phyloP scores from a whole-genome alignment of 2,888 invertebrate species.

The Mactromeris polynyma region DNA sequence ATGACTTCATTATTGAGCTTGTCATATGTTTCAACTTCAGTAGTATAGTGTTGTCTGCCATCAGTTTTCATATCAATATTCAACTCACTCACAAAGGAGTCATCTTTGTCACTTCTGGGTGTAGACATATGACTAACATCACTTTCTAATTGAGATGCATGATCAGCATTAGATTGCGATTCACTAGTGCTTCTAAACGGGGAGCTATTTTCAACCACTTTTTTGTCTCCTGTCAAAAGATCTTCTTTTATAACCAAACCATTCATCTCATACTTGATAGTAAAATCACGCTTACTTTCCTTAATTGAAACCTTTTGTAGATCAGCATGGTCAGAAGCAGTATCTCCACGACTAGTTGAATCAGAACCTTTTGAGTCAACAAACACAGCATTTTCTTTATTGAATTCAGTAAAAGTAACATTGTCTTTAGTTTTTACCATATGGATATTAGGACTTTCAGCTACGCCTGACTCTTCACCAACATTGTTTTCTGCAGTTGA shows the following conservation, averaged over 20 bases:
- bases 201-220: slow-evolving; percentile 51
- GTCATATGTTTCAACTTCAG: not conserved
- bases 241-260: slow-evolving; percentile 57
- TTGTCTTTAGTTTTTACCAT: not conserved
- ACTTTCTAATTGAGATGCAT: slow-evolving; percentile 12
- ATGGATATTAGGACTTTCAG: not conserved
- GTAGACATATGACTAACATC: slow-evolving; percentile 5
- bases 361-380: not conserved
- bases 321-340: not conserved
- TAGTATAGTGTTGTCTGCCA: not conserved
- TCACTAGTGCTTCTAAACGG: slow-evolving; percentile 37
- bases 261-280: slow-evolving; percentile 55
- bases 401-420: not conserved
- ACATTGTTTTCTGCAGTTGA: not conserved
- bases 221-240: slow-evolving; percentile 59
- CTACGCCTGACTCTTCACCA: not conserved
- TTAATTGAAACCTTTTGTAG: not conserved
- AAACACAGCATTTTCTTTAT: not conserved
- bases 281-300: slow-evolving; percentile 33
- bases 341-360: not conserved
- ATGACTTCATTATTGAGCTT: not conserved
- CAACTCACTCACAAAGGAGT: not conserved
- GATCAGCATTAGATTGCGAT: slow-evolving; percentile 25
- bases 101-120: not conserved
- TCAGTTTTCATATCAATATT: not conserved